phyloP scores from a whole-genome alignment of 1,140 invertebrate species.

The Tetragonula clypearis region DNA sequence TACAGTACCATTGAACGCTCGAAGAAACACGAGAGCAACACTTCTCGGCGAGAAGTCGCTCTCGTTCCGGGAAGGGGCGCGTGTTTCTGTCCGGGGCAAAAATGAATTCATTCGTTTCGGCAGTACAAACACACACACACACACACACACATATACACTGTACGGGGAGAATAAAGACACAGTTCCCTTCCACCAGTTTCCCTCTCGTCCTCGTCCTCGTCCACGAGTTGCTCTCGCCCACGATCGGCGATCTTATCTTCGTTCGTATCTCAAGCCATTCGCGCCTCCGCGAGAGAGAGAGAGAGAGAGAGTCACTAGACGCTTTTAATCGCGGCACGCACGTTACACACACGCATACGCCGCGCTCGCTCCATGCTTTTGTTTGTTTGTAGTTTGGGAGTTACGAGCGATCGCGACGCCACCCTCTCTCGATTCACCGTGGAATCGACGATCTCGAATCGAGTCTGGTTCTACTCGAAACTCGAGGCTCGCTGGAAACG shows the following conservation, averaged over 20 bases:
- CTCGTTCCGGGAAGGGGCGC: conserved; percentile 33
- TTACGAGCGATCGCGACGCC: conserved; percentile 16
- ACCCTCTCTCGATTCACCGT: background rate
- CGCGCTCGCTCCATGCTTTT: conserved; percentile 49
- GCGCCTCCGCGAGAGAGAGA: conserved; percentile 55
- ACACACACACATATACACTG: too few relatives aligned
- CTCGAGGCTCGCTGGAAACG: background rate
- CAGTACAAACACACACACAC: background rate
- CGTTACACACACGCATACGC: conserved; percentile 26
- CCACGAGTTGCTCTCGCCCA: conserved; percentile 60
- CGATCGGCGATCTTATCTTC: conserved; percentile 70
- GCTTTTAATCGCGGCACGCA: conserved; percentile 69
- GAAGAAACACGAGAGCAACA: conserved; percentile 9
- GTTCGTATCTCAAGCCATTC: conserved; percentile 54
- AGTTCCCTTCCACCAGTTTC: conserved; percentile 35
- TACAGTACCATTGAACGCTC: background rate
- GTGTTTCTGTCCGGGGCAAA: conserved; percentile 33
- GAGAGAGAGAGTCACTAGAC: conserved; percentile 19
- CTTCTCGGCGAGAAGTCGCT: background rate
- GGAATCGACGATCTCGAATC: background rate
- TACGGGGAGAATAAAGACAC: conserved; percentile 19
- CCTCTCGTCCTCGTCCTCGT: conserved; percentile 1
- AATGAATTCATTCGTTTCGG: conserved; percentile 37
- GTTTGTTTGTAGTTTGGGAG: conserved; percentile 52
- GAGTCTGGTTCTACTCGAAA: background rate